A percentile compares a stretch with the other conserved stretches of the same genome.
Evolutionary conservation across 2,888 invertebrate genomes (phyloP).

Genomic region (Pantelozetes paolii): DNA sequence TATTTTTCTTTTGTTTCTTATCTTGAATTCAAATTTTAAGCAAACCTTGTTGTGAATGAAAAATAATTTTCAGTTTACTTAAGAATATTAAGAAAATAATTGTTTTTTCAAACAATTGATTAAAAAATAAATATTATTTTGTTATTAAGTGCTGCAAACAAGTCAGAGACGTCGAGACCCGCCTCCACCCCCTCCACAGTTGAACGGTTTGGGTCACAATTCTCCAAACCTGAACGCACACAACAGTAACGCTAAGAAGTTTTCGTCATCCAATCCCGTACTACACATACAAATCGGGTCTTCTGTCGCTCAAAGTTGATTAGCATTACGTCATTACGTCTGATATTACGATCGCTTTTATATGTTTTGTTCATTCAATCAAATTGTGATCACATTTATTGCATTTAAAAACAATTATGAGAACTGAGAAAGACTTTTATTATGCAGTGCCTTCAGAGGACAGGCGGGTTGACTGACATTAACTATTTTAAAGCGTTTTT

Average conservation of each 20-base stretch:
- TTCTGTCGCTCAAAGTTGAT: constrained; percentile 20
- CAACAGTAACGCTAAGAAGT: constrained; percentile 16
- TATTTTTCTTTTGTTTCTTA: too few species aligned
- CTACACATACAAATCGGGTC: constrained; percentile 27
- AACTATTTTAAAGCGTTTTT: too few species aligned
- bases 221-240: constrained; percentile 22
- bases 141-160: constrained; percentile 27
- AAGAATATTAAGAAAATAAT: too few species aligned
- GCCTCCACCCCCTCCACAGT: constrained; percentile 37
- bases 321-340: constrained; percentile 20
- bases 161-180: constrained; percentile 39
- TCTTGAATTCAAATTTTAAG: too few species aligned
- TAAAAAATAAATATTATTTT: background rate
- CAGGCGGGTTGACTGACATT: background rate
- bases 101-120: background rate
- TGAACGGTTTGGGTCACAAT: constrained; percentile 8
- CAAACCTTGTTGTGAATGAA: too few species aligned
- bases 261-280: background rate
- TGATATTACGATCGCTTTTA: background rate
- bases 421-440: background rate
- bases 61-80: too few species aligned
- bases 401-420: background rate
- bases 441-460: background rate
- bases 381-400: background rate
- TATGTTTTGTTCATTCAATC: background rate